phyloP scores from a whole-genome alignment of 2,888 invertebrate species.

The Ichneumon xanthorius region DNA sequence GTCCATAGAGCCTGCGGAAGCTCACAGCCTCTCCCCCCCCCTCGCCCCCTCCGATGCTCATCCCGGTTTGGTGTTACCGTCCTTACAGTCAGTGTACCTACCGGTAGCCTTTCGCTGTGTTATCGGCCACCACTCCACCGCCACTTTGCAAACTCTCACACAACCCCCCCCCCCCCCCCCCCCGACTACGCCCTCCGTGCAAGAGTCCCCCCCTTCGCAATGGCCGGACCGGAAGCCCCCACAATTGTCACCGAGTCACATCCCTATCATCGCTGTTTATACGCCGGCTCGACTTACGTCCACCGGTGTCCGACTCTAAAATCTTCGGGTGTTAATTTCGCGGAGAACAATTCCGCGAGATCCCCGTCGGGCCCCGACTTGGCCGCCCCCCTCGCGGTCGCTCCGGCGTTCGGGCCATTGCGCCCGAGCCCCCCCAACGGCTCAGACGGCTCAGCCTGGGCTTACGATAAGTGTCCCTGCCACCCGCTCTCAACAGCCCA shows the following conservation, averaged over 20 bases:
- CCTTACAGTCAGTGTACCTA: constrained; percentile 27
- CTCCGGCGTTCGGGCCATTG: neutral
- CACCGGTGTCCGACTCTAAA: neutral
- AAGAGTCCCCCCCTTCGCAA: neutral
- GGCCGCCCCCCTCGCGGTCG: neutral
- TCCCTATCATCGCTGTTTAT: neutral
- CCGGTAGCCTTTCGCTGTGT: constrained; percentile 23
- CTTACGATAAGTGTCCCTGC: constrained; percentile 33
- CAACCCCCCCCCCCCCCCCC: constrained; percentile 20
- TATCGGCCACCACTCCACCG: constrained; percentile 31
- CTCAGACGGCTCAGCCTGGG: constrained; percentile 24
- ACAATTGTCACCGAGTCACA: constrained; percentile 19
- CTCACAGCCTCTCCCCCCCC: constrained; percentile 20
- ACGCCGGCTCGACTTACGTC: neutral
- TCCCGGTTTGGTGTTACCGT: constrained; percentile 15
- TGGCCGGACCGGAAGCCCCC: constrained; percentile 26
- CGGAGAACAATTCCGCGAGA: neutral
- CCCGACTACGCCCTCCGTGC: neutral
- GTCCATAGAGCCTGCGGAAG: constrained; percentile 53
- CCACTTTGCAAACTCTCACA: constrained; percentile 47
- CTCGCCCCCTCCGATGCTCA: neutral
- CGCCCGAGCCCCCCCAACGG: neutral
- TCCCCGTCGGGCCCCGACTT: neutral
- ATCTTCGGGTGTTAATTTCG: neutral
- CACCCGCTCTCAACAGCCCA: neutral